Evolutionary conservation across 2,797 vertebrate genomes (phyloP).

Genomic region (Hipposideros larvatus): DNA sequence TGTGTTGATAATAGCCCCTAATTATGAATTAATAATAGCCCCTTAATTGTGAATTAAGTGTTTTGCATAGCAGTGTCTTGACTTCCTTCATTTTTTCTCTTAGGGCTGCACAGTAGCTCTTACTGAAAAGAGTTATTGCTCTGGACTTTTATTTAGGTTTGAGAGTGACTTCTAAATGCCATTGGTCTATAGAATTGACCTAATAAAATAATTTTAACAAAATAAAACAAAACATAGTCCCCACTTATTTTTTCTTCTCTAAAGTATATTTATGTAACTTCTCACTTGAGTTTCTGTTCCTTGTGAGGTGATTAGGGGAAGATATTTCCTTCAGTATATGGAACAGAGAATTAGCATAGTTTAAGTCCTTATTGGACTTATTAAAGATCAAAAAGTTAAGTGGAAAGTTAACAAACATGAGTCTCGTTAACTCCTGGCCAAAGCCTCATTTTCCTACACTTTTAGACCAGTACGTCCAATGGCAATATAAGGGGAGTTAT

Average conservation of each 20-base stretch:
- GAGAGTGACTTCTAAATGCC: slow-evolving; percentile 37
- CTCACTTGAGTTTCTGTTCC: not conserved
- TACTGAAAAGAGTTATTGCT: slow-evolving; percentile 28
- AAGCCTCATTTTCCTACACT: slow-evolving; percentile 15
- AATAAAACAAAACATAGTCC: not conserved
- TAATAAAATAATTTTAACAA: slow-evolving; percentile 43
- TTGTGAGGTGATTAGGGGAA: not conserved
- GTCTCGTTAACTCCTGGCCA: not conserved
- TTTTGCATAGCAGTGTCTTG: not conserved
- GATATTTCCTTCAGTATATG: slow-evolving; percentile 8
- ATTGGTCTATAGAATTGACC: not conserved
- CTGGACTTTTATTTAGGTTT: slow-evolving; percentile 17
- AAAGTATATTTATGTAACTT: slow-evolving; percentile 27
- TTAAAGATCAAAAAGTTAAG: not conserved
- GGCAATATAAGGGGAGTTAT: not conserved
- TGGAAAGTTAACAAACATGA: not conserved
- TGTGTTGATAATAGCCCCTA: not conserved
- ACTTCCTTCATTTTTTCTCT: not conserved
- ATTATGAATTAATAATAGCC: not conserved
- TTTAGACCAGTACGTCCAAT: not conserved
- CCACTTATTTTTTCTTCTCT: not conserved
- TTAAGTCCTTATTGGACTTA: slow-evolving; percentile 10
- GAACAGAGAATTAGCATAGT: not conserved
- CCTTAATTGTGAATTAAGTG: not conserved
- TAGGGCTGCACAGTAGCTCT: not conserved